Conservation (phyloP, 2,113 vertebrate genomes). For the Cyprinodon tularosa region DNA sequence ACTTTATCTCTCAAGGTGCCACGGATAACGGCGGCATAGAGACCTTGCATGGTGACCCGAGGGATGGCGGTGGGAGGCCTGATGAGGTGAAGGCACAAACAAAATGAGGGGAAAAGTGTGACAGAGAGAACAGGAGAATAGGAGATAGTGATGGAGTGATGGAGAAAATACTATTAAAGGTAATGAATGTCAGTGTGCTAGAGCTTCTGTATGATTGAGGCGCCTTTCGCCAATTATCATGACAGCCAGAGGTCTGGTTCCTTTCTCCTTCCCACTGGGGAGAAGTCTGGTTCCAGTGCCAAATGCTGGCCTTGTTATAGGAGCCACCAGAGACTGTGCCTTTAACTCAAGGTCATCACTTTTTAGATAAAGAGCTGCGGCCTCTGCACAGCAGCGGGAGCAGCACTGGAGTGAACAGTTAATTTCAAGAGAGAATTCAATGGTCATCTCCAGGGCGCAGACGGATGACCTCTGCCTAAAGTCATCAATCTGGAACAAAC, state of each 20-base stretch:
- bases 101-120: slow-evolving; percentile 10
- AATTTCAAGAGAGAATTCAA: slow-evolving; percentile 31
- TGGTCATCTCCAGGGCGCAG: slow-evolving; percentile 11
- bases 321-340: slow-evolving; percentile 36
- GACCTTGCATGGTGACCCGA: slow-evolving; percentile 45
- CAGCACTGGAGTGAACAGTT: slow-evolving; percentile 9
- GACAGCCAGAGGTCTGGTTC: slow-evolving; percentile 55
- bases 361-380: slow-evolving; percentile 47
- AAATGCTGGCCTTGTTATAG: slow-evolving; percentile 61
- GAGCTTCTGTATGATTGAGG: slow-evolving; percentile 58
- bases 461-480: not conserved
- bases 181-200: slow-evolving; percentile 66
- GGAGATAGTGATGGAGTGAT: slow-evolving; percentile 47
- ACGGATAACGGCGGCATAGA: slow-evolving; percentile 65
- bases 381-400: slow-evolving; percentile 22
- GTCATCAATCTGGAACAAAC: slow-evolving; percentile 1
- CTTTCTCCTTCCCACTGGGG: slow-evolving; percentile 39
- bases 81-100: slow-evolving; percentile 47
- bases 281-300: slow-evolving; percentile 43
- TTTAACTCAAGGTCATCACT: slow-evolving; percentile 51
- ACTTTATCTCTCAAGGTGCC: slow-evolving; percentile 73
- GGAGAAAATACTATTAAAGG: slow-evolving; percentile 53
- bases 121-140: slow-evolving; percentile 17
- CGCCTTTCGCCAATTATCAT: slow-evolving; percentile 62
- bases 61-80: slow-evolving; percentile 16